phyloP scores from a whole-genome alignment of 2,888 invertebrate genomes.

The Plebejus argus region DNA sequence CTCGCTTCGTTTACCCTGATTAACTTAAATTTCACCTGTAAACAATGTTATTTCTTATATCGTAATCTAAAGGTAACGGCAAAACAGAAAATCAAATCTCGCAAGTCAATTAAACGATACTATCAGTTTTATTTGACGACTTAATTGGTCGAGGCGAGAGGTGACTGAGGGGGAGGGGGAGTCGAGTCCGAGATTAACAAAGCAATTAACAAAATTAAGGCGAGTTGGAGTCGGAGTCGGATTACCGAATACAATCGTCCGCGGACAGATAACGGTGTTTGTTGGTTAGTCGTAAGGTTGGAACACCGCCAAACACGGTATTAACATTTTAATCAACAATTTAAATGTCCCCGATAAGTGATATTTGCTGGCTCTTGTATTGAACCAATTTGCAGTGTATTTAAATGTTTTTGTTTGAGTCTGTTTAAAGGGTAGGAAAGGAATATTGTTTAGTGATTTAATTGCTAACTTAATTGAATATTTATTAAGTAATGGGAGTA shows the following conservation, averaged over 20 bases:
- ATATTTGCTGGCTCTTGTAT: neutral
- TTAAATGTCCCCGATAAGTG: slow-evolving; percentile 4
- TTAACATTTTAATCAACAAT: slow-evolving; percentile 15
- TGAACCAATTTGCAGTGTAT: neutral
- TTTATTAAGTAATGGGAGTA: too few species aligned
- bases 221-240: slow-evolving; percentile 33
- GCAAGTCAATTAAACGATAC: neutral
- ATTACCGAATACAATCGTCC: slow-evolving; percentile 42
- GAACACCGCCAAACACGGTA: neutral
- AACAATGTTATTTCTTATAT: neutral
- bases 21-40: too few species aligned
- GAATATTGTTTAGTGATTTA: too few species aligned
- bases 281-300: neutral
- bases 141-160: neutral
- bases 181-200: slow-evolving; percentile 40
- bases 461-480: too few species aligned
- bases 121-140: slow-evolving; percentile 13
- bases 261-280: slow-evolving; percentile 36
- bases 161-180: neutral
- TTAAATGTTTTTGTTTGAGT: neutral
- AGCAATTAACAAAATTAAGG: slow-evolving; percentile 43
- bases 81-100: slow-evolving; percentile 3
- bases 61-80: neutral
- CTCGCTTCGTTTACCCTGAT: too few species aligned
- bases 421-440: too few species aligned